Conservation (phyloP, 2,113 vertebrate species). For the Anarhynchus alexandrinus region DNA sequence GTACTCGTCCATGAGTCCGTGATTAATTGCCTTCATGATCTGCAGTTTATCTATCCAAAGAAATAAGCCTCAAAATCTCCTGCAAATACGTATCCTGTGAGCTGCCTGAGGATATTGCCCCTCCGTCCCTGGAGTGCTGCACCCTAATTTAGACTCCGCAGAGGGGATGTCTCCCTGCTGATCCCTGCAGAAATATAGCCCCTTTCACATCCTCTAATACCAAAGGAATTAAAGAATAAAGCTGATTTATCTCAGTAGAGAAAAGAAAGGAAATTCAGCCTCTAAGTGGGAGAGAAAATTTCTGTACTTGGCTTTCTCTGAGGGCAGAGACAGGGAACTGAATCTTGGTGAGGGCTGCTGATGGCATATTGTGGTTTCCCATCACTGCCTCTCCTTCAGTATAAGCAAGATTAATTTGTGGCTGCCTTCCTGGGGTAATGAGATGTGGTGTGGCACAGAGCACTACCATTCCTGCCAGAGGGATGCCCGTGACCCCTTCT, state of each 20-base stretch:
- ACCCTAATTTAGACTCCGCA: background rate
- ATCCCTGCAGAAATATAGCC: background rate
- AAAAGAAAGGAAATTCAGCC: background rate
- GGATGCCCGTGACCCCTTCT: accelerated
- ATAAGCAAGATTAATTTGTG: background rate
- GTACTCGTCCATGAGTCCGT: background rate
- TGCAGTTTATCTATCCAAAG: constrained; percentile 37
- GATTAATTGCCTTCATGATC: constrained; percentile 59
- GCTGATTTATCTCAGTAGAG: background rate
- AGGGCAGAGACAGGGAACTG: background rate
- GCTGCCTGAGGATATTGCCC: background rate
- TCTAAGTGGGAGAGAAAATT: background rate
- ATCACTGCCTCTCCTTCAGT: background rate
- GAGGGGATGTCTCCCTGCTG: background rate
- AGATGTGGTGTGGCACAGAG: background rate
- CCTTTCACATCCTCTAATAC: background rate
- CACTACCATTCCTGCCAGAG: background rate
- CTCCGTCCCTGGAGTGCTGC: background rate
- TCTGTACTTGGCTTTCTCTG: background rate
- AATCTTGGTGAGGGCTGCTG: background rate
- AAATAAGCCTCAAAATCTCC: constrained; percentile 46
- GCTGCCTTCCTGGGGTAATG: background rate
- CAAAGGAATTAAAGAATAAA: constrained; percentile 24
- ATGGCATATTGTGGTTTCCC: background rate
- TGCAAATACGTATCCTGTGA: background rate